phyloP scores from a whole-genome alignment of 2,113 vertebrate genomes.

The Apteryx mantelli region DNA sequence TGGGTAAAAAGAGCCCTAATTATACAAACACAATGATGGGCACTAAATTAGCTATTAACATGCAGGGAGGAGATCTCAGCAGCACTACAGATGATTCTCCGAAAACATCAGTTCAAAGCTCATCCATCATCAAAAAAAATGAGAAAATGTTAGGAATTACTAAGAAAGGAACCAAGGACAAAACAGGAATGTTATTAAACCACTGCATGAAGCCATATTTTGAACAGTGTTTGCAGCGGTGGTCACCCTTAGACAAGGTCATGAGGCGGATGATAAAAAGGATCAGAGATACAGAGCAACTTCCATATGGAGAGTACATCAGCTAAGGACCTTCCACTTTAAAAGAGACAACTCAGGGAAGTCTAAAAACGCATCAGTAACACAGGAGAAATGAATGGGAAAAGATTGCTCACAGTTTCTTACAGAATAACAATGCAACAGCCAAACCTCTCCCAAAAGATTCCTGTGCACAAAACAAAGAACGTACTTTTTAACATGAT shows the following conservation, averaged over 20 bases:
- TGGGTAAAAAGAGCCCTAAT: conserved; percentile 60
- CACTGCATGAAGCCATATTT: fast-evolving
- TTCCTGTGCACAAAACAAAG: not conserved
- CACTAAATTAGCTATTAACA: conserved; percentile 72
- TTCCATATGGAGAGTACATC: not conserved
- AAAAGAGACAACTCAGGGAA: not conserved
- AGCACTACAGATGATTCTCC: conserved; percentile 46
- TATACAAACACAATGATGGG: conserved; percentile 64
- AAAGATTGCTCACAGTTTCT: not conserved
- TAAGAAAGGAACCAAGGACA: not conserved
- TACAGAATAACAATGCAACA: not conserved
- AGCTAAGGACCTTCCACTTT: not conserved
- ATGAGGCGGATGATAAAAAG: not conserved
- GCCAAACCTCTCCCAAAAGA: not conserved
- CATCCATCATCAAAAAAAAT: conserved; percentile 41
- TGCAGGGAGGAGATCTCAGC: conserved; percentile 57
- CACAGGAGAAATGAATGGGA: not conserved
- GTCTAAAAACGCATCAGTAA: not conserved
- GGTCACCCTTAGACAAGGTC: not conserved
- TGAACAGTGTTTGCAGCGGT: not conserved
- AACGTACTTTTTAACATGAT: not conserved
- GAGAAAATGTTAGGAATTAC: conserved; percentile 27
- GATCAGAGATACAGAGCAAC: not conserved
- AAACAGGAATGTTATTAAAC: not conserved
- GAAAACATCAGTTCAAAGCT: conserved; percentile 65